A percentile compares a stretch with the other conserved stretches of the same genome.
Conservation (phyloP, 2,797 vertebrate genomes). For the Enteromius thamalakanensis region DNA sequence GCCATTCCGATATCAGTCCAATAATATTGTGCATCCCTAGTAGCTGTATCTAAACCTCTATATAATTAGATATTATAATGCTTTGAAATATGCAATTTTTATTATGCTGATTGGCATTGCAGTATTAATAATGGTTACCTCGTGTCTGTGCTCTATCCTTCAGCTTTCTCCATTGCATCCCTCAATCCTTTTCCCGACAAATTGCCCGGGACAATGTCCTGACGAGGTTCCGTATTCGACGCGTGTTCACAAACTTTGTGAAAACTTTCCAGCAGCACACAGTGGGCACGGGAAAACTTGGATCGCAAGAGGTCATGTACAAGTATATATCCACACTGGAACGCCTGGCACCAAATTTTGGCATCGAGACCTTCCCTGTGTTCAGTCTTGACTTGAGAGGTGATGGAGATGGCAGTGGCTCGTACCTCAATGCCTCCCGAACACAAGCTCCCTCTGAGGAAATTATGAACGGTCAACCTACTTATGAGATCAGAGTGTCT, state of each 20-base stretch:
- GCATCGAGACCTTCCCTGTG: conserved; percentile 76
- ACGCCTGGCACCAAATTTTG: conserved; percentile 81
- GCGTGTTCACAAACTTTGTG: conserved; percentile 84
- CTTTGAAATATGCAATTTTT: neutral
- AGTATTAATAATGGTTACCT: neutral
- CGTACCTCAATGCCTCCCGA: conserved; percentile 59
- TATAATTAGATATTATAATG: neutral
- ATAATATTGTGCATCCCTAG: neutral
- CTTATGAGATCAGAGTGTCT: conserved; percentile 82
- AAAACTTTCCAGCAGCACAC: conserved; percentile 84
- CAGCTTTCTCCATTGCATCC: conserved; percentile 90
- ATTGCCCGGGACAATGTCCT: conserved; percentile 80
- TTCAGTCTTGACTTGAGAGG: conserved; percentile 70
- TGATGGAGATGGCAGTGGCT: conserved; percentile 68
- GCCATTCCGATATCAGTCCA: neutral
- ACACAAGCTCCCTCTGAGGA: conserved; percentile 49
- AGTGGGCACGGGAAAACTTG: conserved; percentile 72
- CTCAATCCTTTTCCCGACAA: conserved; percentile 83
- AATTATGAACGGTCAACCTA: conserved; percentile 30
- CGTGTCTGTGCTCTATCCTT: neutral
- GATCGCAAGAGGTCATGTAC: conserved; percentile 82
- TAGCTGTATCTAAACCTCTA: neutral
- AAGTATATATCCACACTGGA: conserved; percentile 93
- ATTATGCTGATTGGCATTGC: neutral
- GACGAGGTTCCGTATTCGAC: conserved; percentile 82